A percentile compares a stretch with the other conserved stretches of the same genome.
Evolutionary conservation across 2,888 invertebrate genomes (phyloP).

Genomic region (Lutraria lutraria): DNA sequence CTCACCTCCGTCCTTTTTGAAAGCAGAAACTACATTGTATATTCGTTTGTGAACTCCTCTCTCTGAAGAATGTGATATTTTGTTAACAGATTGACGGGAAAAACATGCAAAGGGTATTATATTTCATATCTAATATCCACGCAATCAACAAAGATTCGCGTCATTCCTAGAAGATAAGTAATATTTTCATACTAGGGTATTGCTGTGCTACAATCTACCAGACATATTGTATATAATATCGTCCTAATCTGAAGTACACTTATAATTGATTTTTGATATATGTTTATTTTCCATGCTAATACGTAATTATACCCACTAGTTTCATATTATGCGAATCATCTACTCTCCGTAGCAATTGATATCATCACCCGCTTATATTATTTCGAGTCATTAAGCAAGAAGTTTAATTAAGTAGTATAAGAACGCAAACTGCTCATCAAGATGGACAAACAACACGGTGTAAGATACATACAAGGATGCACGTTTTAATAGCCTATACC

Average conservation of each 20-base stretch:
- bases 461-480: not conserved
- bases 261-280: conserved; percentile 4
- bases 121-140: no score
- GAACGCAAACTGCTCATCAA: not conserved
- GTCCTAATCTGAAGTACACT: not conserved
- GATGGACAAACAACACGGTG: not conserved
- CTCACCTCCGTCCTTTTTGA: no score
- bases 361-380: conserved; percentile 10
- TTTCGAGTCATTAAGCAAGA: not conserved
- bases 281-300: not conserved
- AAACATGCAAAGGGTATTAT: no score
- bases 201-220: not conserved
- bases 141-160: not conserved
- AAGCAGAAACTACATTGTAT: no score
- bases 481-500: not conserved
- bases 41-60: no score
- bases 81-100: no score
- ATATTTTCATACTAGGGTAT: not conserved
- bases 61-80: no score
- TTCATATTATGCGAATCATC: conserved; percentile 3
- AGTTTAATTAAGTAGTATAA: not conserved
- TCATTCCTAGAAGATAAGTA: not conserved
- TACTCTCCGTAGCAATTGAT: not conserved
- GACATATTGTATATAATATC: not conserved
- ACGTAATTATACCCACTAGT: not conserved